These are phyloP conservation scores for Mesaphorura yosii DNA, from an alignment of 1,140 invertebrate genomes.

Conservation along the genomic window DNA sequence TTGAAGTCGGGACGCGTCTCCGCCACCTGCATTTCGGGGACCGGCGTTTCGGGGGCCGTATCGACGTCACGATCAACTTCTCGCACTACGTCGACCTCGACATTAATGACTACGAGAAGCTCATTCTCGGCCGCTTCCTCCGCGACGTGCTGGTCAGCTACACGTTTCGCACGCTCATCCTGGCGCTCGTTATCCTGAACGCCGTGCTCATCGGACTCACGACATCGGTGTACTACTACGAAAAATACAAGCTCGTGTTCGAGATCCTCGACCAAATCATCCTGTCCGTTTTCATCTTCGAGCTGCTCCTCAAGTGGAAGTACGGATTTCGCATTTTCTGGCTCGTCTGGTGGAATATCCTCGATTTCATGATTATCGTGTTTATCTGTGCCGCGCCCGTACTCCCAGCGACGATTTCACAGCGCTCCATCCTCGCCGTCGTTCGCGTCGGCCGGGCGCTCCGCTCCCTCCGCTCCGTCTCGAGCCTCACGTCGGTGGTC, in stretches of 20 bases:
- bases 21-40: slow-evolving; percentile 10
- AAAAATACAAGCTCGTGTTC: slow-evolving; percentile 5
- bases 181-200: slow-evolving; percentile 28
- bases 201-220: slow-evolving; percentile 28
- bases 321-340: slow-evolving; percentile 34
- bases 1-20: slow-evolving; percentile 15
- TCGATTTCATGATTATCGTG: slow-evolving; percentile 32
- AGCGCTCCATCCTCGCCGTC: slow-evolving; percentile 19
- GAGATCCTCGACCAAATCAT: slow-evolving; percentile 27
- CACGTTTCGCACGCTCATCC: slow-evolving; percentile 18
- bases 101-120: slow-evolving; percentile 24
- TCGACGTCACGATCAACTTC: not conserved
- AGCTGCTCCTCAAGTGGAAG: slow-evolving; percentile 34
- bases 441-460: slow-evolving; percentile 33
- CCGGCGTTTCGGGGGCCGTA: not conserved
- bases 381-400: slow-evolving; percentile 24
- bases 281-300: slow-evolving; percentile 31
- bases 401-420: slow-evolving; percentile 5
- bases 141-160: slow-evolving; percentile 24
- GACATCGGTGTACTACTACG: slow-evolving; percentile 8
- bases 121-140: slow-evolving; percentile 25
- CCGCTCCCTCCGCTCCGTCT: slow-evolving; percentile 30
- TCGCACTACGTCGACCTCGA: slow-evolving; percentile 30
- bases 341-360: slow-evolving; percentile 32
- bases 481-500: slow-evolving; percentile 11